These are phyloP conservation scores for Phalacrocorax brasilianus DNA, from an alignment of 2,113 vertebrate genomes.

Conservation along the genomic window DNA sequence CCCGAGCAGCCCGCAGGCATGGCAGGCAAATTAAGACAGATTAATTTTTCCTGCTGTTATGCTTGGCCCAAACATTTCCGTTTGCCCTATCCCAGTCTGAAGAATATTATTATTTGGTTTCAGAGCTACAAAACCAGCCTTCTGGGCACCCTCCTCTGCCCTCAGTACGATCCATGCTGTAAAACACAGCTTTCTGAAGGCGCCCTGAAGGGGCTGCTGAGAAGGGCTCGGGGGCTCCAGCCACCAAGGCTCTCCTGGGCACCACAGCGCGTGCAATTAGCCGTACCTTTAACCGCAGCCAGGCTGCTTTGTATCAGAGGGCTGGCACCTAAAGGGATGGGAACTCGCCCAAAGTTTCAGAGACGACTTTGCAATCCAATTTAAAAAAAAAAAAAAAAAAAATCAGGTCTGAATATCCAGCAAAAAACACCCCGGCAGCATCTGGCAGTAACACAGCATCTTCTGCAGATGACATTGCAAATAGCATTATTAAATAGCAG, in stretches of 20 bases:
- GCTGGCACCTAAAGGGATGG: not conserved
- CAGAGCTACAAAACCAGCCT: not conserved
- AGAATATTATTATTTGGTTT: not conserved
- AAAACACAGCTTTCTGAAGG: too few species aligned
- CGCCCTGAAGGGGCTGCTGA: not conserved
- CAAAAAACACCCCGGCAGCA: not conserved
- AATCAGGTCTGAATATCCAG: not conserved
- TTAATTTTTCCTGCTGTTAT: not conserved
- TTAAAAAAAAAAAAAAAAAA: not conserved
- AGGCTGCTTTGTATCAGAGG: not conserved
- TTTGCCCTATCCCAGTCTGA: not conserved
- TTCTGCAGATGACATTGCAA: not conserved
- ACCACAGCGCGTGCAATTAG: fast-evolving
- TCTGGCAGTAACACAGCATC: not conserved
- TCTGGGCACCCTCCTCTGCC: not conserved
- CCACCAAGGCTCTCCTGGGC: not conserved
- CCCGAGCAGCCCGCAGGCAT: fast-evolving
- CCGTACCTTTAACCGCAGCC: not conserved
- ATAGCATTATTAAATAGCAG: conserved; percentile 1
- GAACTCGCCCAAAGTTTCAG: not conserved
- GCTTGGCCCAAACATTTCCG: not conserved
- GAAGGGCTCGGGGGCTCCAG: not conserved
- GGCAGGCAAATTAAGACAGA: not conserved
- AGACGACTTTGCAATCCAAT: not conserved
- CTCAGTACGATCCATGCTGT: fast-evolving